Evolutionary conservation across 2,113 vertebrate genomes (phyloP), one percentile per base, ranked within the genome.

Genomic region (Mastomys coucha): DNA sequence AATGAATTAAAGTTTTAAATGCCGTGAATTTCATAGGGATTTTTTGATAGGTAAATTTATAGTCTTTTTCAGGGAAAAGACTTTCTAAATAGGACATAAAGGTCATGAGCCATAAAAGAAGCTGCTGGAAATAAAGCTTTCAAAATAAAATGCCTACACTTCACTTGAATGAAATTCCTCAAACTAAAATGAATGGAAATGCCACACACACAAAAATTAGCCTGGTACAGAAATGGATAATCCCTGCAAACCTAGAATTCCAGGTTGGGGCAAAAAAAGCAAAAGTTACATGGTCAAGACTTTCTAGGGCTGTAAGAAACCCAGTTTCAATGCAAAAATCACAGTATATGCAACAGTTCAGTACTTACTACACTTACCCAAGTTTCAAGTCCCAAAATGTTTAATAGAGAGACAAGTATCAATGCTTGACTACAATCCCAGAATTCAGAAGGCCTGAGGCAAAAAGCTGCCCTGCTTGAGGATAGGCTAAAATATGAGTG

Each of bases 1-100:
- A 92, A 76, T 78, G 22, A 73, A 95, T 88, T 96, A 93, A 95
- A 93, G 56, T 92, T 45, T 91, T 95, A 90, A 93, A 78, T 80
- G 45, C 51, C 90, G 73, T 96, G 73, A 92, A 65, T 60, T 75
- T 45, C 22, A n/a, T 73, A 63, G 16, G 88, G n/a, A 92, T 92
- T 65, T 82, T 86, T 89, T 42, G 22, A 84, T 89, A 39, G 65
- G 45, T 93, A 92, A 92, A 85, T 88, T 92, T 72, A 91, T 58
- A 67, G 94, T 86, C 67, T 92, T 96, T 95, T 51, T 81, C 88
- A 88, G 33, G 24, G 16, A 22, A 81, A 95, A 20, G 69, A 60
- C 16, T 42, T 92, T 94, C 73, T 84, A 94, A 95, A 95, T 14
- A 91, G 86, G 49, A 87, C 9, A 93, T 86, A 42, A 95, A 92